Base-by-base conservation (phyloP, 2,113 vertebrate species). In the Ctenodactylus gundi region DNA sequence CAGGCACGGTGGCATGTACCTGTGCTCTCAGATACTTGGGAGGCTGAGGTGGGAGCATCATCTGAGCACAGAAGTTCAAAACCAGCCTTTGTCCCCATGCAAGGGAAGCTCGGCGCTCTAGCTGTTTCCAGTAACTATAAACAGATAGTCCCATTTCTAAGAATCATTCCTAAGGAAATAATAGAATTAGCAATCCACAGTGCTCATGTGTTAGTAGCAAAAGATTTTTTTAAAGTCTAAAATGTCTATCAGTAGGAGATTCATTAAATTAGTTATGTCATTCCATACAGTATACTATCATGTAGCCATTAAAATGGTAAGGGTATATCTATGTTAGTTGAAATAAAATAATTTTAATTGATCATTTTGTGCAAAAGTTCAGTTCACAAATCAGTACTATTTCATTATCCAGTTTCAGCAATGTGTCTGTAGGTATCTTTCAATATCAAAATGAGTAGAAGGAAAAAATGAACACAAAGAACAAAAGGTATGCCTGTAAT, bases 321-420 rank as follows among this genome's bases (percentile, higher is more conserved):
- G 3, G n/a, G 25, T 51, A 49, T 31, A 65, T 62, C 49, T 87
- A 57, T 93, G 44, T 46, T 94, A 73, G 49, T 14, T 68, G 73
- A 93, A 91, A 58, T 91, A 73, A 90, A 89, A 58, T 44, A 31
- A 44, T 53, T 93, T 93, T 65, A 34, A 90, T 68, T 41, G 78
- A 65, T 84, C 76, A 18, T 62, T 82, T 68, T 60, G 18, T 94
- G 36, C 84, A 90, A 95, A 93, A 87, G 62, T 46, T 20, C 51
- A 64, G 1, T 62, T 94, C 91, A 88, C 5, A 92, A 65, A 39
- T 83, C 51, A 95, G 53, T 21, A 76, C 73, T 62, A 78, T 95
- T 93, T 92, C 9, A 82, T 92, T 81, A 82, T 65, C 21, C 18
- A 75, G 36, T 36, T 91, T 94, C 70, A 92, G 57, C 36, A 92